Conservation (phyloP, 2,888 invertebrate genomes). For the Perithous albicinctus region DNA sequence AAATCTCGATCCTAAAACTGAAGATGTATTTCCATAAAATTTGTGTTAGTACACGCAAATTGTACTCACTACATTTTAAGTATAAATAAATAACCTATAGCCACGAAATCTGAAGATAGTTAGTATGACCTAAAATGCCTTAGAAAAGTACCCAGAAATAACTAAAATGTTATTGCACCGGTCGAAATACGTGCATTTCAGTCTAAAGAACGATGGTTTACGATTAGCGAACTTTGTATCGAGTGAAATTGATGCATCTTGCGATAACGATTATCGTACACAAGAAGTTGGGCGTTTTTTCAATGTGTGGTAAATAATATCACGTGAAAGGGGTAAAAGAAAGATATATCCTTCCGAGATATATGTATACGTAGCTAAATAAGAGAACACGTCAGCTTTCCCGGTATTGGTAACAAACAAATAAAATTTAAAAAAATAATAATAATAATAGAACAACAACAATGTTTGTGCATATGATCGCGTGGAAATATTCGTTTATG, state of each 20-base stretch:
- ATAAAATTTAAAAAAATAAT: constrained; percentile 9
- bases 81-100: too few species aligned
- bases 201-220: constrained; percentile 25
- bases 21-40: too few species aligned
- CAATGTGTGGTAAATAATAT: not conserved
- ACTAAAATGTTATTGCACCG: too few species aligned
- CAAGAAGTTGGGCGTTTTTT: not conserved
- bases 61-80: too few species aligned
- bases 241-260: constrained; percentile 46
- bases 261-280: constrained; percentile 43
- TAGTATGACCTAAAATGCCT: too few species aligned
- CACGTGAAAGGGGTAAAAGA: not conserved
- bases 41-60: too few species aligned
- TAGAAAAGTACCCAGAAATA: too few species aligned
- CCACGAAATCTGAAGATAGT: too few species aligned
- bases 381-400: not conserved
- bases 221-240: constrained; percentile 52
- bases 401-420: not conserved
- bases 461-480: constrained; percentile 23
- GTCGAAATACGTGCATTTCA: too few species aligned
- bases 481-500: constrained; percentile 42
- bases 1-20: too few species aligned
- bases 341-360: not conserved
- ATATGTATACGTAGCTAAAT: too few species aligned
- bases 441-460: constrained; percentile 23